Conservation (phyloP, 2,797 vertebrate species). For the Chrysocyon brachyurus region DNA sequence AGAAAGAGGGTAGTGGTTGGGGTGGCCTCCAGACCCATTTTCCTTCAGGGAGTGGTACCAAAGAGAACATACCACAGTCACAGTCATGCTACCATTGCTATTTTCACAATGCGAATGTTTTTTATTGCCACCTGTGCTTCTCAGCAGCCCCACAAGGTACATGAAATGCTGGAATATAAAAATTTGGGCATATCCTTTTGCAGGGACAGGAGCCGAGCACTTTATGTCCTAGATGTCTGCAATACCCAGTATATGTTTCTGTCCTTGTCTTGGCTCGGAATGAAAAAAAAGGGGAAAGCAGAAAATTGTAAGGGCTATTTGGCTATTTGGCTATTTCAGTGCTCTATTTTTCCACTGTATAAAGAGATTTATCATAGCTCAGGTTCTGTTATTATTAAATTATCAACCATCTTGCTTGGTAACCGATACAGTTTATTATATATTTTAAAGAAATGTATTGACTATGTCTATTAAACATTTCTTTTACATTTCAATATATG, state of each 20-base stretch:
- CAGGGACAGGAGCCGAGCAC: not conserved
- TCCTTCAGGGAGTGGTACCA: not conserved
- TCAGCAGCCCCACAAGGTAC: not conserved
- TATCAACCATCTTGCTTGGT: conserved; percentile 24
- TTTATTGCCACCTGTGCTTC: not conserved
- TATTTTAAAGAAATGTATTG: conserved; percentile 46
- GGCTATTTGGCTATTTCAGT: not conserved
- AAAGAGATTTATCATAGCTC: not conserved
- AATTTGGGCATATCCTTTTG: not conserved
- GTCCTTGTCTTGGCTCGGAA: not conserved
- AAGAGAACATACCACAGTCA: not conserved
- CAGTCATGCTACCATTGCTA: not conserved
- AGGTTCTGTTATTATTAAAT: conserved; percentile 47
- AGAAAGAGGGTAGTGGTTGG: not conserved
- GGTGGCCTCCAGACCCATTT: not conserved
- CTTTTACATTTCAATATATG: conserved; percentile 19
- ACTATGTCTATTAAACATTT: not conserved
- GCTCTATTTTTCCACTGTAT: not conserved
- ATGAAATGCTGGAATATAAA: not conserved
- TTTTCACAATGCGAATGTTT: not conserved
- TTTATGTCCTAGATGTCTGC: not conserved
- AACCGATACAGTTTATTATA: conserved; percentile 2
- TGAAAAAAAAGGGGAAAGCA: not conserved
- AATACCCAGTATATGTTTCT: not conserved
- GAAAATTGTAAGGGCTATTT: not conserved